These are phyloP conservation scores for Steatornis caripensis DNA, from an alignment of 2,113 vertebrate genomes.

Conservation along the genomic window DNA sequence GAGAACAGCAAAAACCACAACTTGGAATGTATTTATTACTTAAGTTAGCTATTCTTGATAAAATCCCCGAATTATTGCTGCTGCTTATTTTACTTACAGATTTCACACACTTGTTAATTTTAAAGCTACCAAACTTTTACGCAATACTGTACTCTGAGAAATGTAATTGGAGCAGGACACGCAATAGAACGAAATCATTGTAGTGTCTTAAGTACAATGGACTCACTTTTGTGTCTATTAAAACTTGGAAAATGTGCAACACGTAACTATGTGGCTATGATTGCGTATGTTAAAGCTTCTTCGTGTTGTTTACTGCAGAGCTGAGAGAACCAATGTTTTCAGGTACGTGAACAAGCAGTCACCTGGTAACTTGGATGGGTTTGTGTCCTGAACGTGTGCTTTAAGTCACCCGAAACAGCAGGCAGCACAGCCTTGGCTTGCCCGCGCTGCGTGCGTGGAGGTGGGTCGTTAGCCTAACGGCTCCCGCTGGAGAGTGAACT, in stretches of 20 bases:
- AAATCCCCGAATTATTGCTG: slow-evolving; percentile 72
- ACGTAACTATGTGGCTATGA: background rate
- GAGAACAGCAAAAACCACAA: slow-evolving; percentile 74
- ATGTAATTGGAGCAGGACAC: slow-evolving; percentile 59
- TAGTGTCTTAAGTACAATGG: slow-evolving; percentile 62
- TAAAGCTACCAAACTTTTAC: slow-evolving; percentile 51
- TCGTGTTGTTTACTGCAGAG: accelerated
- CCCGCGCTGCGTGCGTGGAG: accelerated
- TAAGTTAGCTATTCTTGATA: slow-evolving; percentile 74
- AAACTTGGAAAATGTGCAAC: slow-evolving; percentile 65
- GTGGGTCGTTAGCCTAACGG: background rate
- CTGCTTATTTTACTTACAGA: slow-evolving; percentile 79
- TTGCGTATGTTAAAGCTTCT: background rate
- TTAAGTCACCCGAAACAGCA: background rate
- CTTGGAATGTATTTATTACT: slow-evolving; percentile 92
- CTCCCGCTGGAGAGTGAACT: background rate
- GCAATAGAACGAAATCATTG: slow-evolving; percentile 59
- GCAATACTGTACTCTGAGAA: slow-evolving; percentile 56
- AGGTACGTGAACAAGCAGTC: background rate
- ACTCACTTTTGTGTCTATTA: slow-evolving; percentile 68
- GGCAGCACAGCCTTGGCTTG: background rate
- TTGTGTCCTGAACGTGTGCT: background rate
- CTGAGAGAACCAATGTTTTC: background rate
- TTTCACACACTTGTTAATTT: slow-evolving; percentile 64
- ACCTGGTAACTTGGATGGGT: background rate